Conservation (phyloP, 1,140 invertebrate genomes). For the Drosophila sechellia region DNA sequence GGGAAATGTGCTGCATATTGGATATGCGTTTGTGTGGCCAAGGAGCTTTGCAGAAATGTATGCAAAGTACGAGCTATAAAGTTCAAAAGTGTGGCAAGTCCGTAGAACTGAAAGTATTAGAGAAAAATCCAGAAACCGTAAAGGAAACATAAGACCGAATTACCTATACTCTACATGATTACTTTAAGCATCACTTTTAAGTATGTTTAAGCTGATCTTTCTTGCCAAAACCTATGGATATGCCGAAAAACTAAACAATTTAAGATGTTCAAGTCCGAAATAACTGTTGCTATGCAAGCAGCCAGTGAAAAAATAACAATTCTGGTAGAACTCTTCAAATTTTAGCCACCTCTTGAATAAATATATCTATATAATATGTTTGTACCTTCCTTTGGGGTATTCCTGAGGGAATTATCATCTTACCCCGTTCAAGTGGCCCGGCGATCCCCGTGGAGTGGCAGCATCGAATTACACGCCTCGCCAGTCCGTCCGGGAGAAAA, state of each 20-base stretch:
- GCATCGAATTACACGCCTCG: constrained; percentile 79
- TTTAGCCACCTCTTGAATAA: neutral
- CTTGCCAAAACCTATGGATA: too few species aligned
- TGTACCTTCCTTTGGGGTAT: too few species aligned
- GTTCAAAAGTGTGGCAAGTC: constrained; percentile 1
- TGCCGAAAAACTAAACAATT: too few species aligned
- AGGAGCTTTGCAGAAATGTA: neutral
- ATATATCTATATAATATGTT: constrained; percentile 16
- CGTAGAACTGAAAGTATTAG: neutral
- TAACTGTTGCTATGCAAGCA: too few species aligned
- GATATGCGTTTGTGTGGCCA: neutral
- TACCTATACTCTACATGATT: too few species aligned
- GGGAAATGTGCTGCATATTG: constrained; percentile 19
- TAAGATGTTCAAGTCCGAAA: too few species aligned
- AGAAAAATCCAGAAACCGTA: neutral
- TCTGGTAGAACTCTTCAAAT: too few species aligned
- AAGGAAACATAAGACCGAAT: neutral
- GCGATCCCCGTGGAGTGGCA: constrained; percentile 45
- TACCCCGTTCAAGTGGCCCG: neutral
- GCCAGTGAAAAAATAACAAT: neutral
- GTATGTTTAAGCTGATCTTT: too few species aligned
- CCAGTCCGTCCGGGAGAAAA: constrained; percentile 26
- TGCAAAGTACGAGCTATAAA: constrained; percentile 1
- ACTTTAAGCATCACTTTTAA: too few species aligned
- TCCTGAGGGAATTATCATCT: constrained; percentile 2